Evolutionary conservation across 2,888 invertebrate species (phyloP), one percentile per base, ranked within the genome.

Genomic region (Noctua janthina): DNA sequence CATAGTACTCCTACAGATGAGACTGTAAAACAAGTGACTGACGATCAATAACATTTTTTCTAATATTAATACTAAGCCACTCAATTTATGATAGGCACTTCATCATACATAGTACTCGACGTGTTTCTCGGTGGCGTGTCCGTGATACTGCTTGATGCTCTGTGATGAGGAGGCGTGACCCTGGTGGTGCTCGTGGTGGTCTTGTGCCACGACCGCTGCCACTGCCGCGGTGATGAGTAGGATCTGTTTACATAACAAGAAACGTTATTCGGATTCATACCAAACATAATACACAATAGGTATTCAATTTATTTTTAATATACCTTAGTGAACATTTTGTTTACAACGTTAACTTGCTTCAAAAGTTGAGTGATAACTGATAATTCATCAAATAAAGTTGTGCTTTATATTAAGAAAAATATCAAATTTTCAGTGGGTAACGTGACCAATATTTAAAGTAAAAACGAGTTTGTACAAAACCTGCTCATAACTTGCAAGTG

Each of bases 131-230:
- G 87, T 85, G 35, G 87, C 88, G n/a, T 92, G 87, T n/a, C 87
- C 91, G 78, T 92, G 92, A 81, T 94, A 92, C 76, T 92, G 90
- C 46, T 89, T 88, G 78, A 94, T 90, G 84, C 90, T 92, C 80
- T 94, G 94, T 5, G 93, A 92, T 8, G 93, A 92, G 69, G 82
- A 90, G 11, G 90, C 90, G 93, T 90, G 89, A 15, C 84, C 88
- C 64, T 91, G 87, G 10, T 85, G 82, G 11, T 90, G 80, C 3
- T 76, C 15, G 46, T 78, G 15, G n/a, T 82, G 75, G 2, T 73
- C 72, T 43, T 82, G 82, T 46, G 81, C 69, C 10, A 8, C 49
- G 0, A 74, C 69, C 0, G 39, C 62, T 17, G 62, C 69, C 29
- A 80, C 70, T 8, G 56, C 68, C 8, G 62, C 29, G 6, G 74